These are phyloP conservation scores for Eudyptes chrysolophus DNA, from an alignment of 2,113 vertebrate species.

Conservation along the genomic window DNA sequence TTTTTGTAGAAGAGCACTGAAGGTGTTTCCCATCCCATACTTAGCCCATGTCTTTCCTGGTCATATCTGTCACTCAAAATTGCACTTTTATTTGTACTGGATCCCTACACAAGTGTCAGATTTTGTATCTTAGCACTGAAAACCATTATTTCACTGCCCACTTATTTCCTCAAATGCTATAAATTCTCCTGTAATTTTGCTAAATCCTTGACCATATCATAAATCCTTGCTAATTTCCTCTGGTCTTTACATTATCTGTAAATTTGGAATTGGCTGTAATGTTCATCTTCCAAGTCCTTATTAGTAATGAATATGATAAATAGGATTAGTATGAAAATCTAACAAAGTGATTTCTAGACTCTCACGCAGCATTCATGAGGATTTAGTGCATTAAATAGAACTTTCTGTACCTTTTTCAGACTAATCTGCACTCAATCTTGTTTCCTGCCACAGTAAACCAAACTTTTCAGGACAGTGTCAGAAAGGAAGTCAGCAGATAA, in stretches of 20 bases:
- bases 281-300: background rate
- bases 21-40: background rate
- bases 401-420: background rate
- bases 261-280: background rate
- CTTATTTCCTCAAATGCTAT: background rate
- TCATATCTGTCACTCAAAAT: background rate
- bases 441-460: background rate
- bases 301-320: conserved; percentile 4
- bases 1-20: background rate
- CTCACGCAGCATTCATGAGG: background rate
- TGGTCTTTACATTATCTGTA: background rate
- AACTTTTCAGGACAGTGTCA: background rate
- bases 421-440: background rate
- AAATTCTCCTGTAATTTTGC: background rate
- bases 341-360: background rate
- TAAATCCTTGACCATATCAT: background rate
- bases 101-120: background rate
- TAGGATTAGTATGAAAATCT: background rate
- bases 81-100: background rate
- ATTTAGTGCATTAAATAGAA: background rate
- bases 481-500: background rate
- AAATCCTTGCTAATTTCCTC: conserved; percentile 2
- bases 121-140: background rate
- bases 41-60: background rate
- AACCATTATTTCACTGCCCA: background rate